Evolutionary conservation across 2,888 invertebrate species (phyloP).

Genomic region (Drosophila colorata): DNA sequence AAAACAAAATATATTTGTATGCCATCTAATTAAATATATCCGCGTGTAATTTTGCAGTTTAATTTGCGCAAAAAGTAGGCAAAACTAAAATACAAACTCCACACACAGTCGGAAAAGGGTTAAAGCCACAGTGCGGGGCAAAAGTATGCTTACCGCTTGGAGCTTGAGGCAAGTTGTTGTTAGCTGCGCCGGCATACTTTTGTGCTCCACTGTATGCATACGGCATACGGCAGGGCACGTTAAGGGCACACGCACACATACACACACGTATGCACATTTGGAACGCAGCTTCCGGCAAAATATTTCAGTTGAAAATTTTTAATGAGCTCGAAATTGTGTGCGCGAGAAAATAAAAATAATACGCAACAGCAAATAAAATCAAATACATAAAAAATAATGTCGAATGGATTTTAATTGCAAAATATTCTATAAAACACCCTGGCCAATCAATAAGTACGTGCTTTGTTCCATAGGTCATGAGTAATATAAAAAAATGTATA

Average conservation of each 20-base stretch:
- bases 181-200: constrained; percentile 25
- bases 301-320: constrained; percentile 82
- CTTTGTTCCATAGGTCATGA: neutral
- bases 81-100: constrained; percentile 65
- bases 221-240: constrained; percentile 30
- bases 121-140: constrained; percentile 18
- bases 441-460: constrained; percentile 23
- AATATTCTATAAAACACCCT: constrained; percentile 28
- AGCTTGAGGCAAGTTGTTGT: constrained; percentile 3
- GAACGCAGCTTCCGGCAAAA: constrained; percentile 71
- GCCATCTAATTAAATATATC: constrained; percentile 76
- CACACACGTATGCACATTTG: constrained; percentile 32
- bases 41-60: constrained; percentile 69
- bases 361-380: constrained; percentile 28
- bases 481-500: neutral
- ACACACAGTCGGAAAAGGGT: constrained; percentile 12
- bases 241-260: constrained; percentile 27
- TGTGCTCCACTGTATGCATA: constrained; percentile 52
- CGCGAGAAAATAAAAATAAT: constrained; percentile 36
- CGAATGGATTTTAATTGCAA: constrained; percentile 35
- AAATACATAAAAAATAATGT: constrained; percentile 25
- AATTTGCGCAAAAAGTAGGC: constrained; percentile 60
- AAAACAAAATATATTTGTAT: constrained; percentile 60
- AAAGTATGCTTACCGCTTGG: constrained; percentile 14
- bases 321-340: constrained; percentile 74